Percentiles rank a stretch among this genome's conserved stretches.
These are phyloP conservation scores for Epinephelus fuscoguttatus DNA, from an alignment of 2,113 vertebrate species.

Conservation along the genomic window DNA sequence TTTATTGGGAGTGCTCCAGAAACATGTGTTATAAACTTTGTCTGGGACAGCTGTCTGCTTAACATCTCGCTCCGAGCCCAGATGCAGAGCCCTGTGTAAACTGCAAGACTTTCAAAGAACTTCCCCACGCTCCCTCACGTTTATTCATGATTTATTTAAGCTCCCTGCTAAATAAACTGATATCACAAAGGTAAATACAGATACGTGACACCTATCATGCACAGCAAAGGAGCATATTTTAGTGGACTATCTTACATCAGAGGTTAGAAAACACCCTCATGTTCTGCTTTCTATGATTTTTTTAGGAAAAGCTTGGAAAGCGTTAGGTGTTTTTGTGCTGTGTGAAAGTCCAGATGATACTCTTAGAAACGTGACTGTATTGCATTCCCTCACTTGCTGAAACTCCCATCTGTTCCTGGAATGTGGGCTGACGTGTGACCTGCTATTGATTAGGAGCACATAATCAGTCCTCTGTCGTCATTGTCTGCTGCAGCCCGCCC, in stretches of 20 bases:
- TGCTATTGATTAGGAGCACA: slow-evolving; percentile 71
- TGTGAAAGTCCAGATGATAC: not conserved
- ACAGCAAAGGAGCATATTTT: slow-evolving; percentile 1
- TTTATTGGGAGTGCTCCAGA: slow-evolving; percentile 57
- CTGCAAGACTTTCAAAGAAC: slow-evolving; percentile 44
- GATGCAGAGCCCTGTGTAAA: slow-evolving; percentile 56
- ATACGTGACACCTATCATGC: slow-evolving; percentile 55
- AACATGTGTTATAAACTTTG: slow-evolving; percentile 62
- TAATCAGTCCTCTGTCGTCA: slow-evolving; percentile 62
- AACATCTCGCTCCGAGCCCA: slow-evolving; percentile 31
- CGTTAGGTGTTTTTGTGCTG: slow-evolving; percentile 11
- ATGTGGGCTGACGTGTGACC: slow-evolving; percentile 66
- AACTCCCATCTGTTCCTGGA: slow-evolving; percentile 61
- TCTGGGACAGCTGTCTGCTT: slow-evolving; percentile 60
- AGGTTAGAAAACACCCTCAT: not conserved
- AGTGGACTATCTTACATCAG: not conserved
- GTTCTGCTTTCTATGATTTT: not conserved
- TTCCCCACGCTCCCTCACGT: slow-evolving; percentile 9
- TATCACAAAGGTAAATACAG: slow-evolving; percentile 66
- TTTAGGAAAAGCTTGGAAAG: not conserved
- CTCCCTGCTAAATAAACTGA: slow-evolving; percentile 64
- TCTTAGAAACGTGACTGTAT: slow-evolving; percentile 19
- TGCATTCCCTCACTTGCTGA: slow-evolving; percentile 19
- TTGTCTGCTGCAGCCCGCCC: slow-evolving; percentile 30
- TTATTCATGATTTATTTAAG: slow-evolving; percentile 69